Base-by-base conservation (phyloP, 2,888 invertebrate genomes). In the Pilophorus perplexus region DNA sequence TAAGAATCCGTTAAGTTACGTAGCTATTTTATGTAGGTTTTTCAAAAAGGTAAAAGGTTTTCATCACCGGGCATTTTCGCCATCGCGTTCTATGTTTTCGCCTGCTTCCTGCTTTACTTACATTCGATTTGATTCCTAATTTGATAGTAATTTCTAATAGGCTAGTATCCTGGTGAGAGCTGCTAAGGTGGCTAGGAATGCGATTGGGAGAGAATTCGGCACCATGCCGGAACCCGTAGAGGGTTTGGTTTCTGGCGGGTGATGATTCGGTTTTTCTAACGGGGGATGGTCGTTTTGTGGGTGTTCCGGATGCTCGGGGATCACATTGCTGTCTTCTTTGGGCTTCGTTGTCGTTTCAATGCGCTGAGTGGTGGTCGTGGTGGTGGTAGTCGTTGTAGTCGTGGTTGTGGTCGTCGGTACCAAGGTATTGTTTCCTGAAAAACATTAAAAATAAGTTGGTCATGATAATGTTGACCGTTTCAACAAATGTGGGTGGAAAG, bases 381-480 rank as follows among this genome's bases (percentile, higher is more conserved):
- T 75, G 5, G 74, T 74, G 1, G 76, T 75, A 0, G 81, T 80
- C 0, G 81, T 80, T 0, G 80, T 80, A 1, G 82, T 81, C 0
- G 83, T 81, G 0, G 86, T 83, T 0, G 85, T 84, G 0, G 88
- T 90, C 10, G 89, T 90, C 1, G 92, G 91, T 18, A 91, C 88
- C 40, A 88, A 77, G 14, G 84, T 87, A 72, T 86, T 84, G 76
- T 92, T 92, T 59, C 82, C 70, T 70, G 46, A 16, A 48, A 57
- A 16, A 42, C 20, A 48, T 22, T 22, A 42, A 42, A 2, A 2
- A 2, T n/a, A n/a, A n/a, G n/a, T n/a, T n/a, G n/a, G n/a, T n/a
- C n/a, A n/a, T n/a, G n/a, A n/a, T n/a, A n/a, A n/a, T n/a, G n/a
- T n/a, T n/a, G n/a, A n/a, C n/a, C n/a, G n/a, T n/a, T n/a, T n/a